phyloP scores from a whole-genome alignment of 2,113 vertebrate species.

The Phalacrocorax carbo region DNA sequence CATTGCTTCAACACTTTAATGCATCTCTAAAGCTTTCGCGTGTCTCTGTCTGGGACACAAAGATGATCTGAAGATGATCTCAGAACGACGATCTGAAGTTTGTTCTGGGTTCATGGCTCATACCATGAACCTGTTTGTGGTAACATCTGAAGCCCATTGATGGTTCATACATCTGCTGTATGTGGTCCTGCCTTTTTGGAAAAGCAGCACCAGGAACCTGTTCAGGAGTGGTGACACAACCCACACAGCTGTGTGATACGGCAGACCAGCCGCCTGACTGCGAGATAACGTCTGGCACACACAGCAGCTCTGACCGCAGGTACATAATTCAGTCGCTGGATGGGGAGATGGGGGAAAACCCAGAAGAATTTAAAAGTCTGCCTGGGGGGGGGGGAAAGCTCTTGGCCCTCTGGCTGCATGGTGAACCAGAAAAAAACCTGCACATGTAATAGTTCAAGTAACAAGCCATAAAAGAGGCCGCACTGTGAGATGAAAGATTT shows the following conservation, averaged over 20 bases:
- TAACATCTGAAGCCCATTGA: neutral
- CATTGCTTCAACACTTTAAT: neutral
- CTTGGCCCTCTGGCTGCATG: neutral
- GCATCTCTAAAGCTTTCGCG: neutral
- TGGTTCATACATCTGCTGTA: neutral
- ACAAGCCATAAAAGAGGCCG: neutral
- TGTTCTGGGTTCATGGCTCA: neutral
- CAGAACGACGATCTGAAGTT: neutral
- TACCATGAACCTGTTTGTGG: neutral
- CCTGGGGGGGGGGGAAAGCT: neutral
- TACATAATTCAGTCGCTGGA: neutral
- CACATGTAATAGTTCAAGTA: neutral
- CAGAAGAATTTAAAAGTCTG: neutral
- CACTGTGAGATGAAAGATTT: neutral
- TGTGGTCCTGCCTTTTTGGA: neutral
- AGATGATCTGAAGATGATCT: neutral
- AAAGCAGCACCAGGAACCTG: neutral
- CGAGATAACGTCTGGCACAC: neutral
- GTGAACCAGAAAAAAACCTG: neutral
- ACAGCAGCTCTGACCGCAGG: neutral
- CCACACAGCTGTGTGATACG: accelerated
- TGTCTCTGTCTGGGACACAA: neutral
- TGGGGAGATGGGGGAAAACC: constrained; percentile 5
- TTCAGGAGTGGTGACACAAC: neutral
- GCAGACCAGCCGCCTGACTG: neutral